Conservation (phyloP, 2,888 invertebrate genomes). For the Neuroscelio doddi region DNA sequence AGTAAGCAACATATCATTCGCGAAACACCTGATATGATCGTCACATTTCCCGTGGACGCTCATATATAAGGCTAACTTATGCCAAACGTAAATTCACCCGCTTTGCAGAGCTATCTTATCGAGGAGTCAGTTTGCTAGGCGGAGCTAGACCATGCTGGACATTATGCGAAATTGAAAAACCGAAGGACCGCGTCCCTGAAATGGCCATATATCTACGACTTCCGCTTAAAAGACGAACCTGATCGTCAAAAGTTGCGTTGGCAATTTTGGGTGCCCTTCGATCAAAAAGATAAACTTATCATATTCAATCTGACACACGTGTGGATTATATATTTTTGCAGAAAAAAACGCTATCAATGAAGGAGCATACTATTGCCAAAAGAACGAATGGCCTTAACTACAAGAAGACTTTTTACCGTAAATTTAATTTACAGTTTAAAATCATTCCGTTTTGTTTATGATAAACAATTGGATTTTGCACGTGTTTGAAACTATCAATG, state of each 20-base stretch:
- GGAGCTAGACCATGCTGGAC: conserved; percentile 61
- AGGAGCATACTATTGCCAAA: too few species aligned
- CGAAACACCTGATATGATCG: conserved; percentile 68
- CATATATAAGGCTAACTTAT: conserved; percentile 70
- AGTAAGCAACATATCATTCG: conserved; percentile 64
- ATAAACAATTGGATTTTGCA: too few species aligned
- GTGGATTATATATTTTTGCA: background rate
- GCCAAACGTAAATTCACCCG: conserved; percentile 67
- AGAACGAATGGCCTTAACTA: too few species aligned
- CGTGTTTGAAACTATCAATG: too few species aligned
- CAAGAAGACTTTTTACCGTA: too few species aligned
- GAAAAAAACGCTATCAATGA: too few species aligned
- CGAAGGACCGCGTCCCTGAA: conserved; percentile 49
- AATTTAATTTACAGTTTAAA: too few species aligned
- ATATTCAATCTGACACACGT: background rate
- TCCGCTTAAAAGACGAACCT: conserved; percentile 44
- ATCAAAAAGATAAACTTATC: background rate
- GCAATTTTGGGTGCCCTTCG: background rate
- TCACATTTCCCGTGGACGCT: conserved; percentile 71
- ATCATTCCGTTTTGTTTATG: too few species aligned
- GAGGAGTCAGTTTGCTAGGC: conserved; percentile 62
- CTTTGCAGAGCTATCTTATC: conserved; percentile 68
- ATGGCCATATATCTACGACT: conserved; percentile 35
- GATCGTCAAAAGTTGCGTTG: conserved; percentile 2
- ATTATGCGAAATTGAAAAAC: conserved; percentile 71